phyloP scores from a whole-genome alignment of 2,113 vertebrate species.

The Gyps fulvus region DNA sequence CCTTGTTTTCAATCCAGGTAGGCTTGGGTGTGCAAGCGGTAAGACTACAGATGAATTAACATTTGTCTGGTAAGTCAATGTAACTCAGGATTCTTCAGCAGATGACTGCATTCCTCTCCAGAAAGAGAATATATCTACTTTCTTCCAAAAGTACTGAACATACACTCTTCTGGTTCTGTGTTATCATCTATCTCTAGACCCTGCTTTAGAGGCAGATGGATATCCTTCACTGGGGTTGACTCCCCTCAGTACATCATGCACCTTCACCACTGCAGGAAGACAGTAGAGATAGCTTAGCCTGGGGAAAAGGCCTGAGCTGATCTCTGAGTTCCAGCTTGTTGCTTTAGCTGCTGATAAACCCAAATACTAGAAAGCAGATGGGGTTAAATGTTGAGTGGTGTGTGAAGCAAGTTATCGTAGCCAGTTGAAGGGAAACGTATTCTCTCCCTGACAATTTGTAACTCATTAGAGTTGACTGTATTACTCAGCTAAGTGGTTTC shows the following conservation, averaged over 20 bases:
- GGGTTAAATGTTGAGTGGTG: not conserved
- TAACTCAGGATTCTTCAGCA: not conserved
- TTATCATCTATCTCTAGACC: not conserved
- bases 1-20: not conserved
- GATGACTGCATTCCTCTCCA: not conserved
- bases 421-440: not conserved
- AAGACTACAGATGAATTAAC: not conserved
- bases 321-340: not conserved
- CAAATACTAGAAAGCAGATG: not conserved
- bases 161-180: not conserved
- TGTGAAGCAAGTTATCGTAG: not conserved
- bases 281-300: not conserved
- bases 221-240: not conserved
- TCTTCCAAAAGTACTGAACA: not conserved
- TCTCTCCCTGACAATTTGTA: not conserved
- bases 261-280: not conserved
- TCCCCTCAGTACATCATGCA: not conserved
- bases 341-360: not conserved
- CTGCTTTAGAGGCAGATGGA: not conserved
- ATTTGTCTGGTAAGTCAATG: not conserved
- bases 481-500: not conserved
- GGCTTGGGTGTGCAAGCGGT: not conserved
- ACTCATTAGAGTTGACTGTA: not conserved
- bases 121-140: not conserved
- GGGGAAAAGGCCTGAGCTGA: not conserved